A percentile compares a stretch with the other conserved stretches of the same genome.
phyloP scores from a whole-genome alignment of 2,113 vertebrate genomes.

The Loxodonta africana region DNA sequence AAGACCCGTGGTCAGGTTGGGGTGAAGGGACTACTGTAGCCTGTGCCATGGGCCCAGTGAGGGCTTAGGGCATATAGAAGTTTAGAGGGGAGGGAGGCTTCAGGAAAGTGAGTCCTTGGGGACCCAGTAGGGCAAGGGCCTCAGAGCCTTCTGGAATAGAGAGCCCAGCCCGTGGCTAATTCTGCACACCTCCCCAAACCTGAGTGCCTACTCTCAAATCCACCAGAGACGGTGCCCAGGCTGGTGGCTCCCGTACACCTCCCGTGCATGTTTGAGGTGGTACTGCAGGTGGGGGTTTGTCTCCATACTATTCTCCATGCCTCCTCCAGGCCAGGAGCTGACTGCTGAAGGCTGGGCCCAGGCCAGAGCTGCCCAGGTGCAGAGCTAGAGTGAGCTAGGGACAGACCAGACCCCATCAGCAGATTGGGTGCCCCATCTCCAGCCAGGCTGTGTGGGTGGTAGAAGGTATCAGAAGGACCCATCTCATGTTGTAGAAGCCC shows the following conservation, averaged over 20 bases:
- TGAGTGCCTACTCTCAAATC: not conserved
- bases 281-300: not conserved
- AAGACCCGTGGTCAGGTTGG: not conserved
- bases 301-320: too few relatives aligned
- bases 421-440: not conserved
- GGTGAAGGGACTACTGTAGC: not conserved
- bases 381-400: not conserved
- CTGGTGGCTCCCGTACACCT: not conserved
- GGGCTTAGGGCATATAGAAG: not conserved
- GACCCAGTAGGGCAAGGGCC: not conserved
- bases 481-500: not conserved
- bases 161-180: not conserved
- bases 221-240: not conserved
- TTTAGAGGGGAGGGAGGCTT: not conserved
- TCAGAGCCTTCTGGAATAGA: not conserved
- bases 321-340: not conserved
- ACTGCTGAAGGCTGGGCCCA: not conserved
- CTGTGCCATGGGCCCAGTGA: not conserved
- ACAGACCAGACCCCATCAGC: not conserved
- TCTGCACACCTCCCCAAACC: not conserved
- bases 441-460: not conserved
- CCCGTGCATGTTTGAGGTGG: not conserved
- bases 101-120: not conserved
- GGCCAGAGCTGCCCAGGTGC: not conserved
- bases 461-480: not conserved